phyloP scores from a whole-genome alignment of 1,140 invertebrate species.

The Branchinecta lindahli region DNA sequence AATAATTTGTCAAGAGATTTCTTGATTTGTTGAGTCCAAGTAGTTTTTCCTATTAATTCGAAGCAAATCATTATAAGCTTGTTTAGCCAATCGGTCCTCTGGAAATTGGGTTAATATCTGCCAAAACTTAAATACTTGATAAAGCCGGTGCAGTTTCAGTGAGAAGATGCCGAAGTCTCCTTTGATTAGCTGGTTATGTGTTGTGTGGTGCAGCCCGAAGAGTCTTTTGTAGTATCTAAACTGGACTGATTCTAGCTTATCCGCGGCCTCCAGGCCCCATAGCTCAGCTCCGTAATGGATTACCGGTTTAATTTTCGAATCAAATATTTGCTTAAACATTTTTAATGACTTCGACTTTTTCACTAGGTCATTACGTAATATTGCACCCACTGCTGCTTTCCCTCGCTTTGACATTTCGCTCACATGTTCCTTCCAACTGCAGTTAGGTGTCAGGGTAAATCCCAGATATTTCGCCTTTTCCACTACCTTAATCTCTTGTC shows the following conservation, averaged over 20 bases:
- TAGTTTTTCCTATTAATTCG: conserved; percentile 9
- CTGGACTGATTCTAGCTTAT: conserved; percentile 9
- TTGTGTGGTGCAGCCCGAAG: not conserved
- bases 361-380: conserved; percentile 11
- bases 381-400: conserved; percentile 9
- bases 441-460: conserved; percentile 10
- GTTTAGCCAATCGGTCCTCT: conserved; percentile 7
- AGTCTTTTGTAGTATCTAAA: conserved; percentile 10
- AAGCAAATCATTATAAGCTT: conserved; percentile 11
- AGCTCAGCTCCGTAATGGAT: conserved; percentile 8
- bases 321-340: conserved; percentile 10
- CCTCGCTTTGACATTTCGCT: conserved; percentile 9
- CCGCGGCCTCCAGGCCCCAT: conserved; percentile 6
- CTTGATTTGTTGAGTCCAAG: conserved; percentile 10
- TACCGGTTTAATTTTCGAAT: conserved; percentile 9
- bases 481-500: conserved; percentile 9
- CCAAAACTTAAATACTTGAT: conserved; percentile 10
- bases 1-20: not conserved
- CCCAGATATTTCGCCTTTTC: conserved; percentile 8
- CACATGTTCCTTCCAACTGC: conserved; percentile 7
- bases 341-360: conserved; percentile 11
- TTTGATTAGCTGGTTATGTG: conserved; percentile 10
- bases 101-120: conserved; percentile 3
- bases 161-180: conserved; percentile 4
- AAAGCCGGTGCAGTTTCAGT: conserved; percentile 8